These are phyloP conservation scores for Rhingia rostrata DNA, from an alignment of 2,888 invertebrate genomes.

Conservation along the genomic window DNA sequence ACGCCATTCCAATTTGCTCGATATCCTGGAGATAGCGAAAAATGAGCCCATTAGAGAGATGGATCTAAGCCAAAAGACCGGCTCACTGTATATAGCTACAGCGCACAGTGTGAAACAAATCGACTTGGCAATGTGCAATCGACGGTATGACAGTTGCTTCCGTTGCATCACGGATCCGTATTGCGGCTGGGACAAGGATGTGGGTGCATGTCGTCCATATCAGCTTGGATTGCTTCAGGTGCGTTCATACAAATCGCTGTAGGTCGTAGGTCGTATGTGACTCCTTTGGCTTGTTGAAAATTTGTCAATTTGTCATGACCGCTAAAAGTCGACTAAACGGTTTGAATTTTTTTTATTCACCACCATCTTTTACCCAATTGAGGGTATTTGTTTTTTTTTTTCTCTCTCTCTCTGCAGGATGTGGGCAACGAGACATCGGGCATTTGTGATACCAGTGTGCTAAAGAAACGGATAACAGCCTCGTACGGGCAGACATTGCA, in stretches of 20 bases:
- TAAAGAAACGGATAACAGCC: constrained; percentile 93
- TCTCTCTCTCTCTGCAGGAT: constrained; percentile 91
- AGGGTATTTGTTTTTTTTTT: constrained; percentile 30
- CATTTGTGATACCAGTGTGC: constrained; percentile 94
- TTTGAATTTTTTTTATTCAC: constrained; percentile 39
- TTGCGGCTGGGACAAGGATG: constrained; percentile 97
- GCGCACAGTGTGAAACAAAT: constrained; percentile 95
- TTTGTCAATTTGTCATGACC: constrained; percentile 67
- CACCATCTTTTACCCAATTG: constrained; percentile 36
- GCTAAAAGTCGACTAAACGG: constrained; percentile 70
- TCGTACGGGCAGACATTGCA: constrained; percentile 97
- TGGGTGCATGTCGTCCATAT: constrained; percentile 93
- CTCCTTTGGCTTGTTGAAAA: constrained; percentile 40
- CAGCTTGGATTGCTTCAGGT: constrained; percentile 88
- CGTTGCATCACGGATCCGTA: constrained; percentile 97
- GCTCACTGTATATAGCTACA: constrained; percentile 94
- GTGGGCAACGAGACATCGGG: constrained; percentile 95
- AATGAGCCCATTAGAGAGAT: constrained; percentile 94
- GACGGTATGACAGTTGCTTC: constrained; percentile 95
- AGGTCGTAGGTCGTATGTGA: background rate
- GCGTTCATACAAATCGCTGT: constrained; percentile 54
- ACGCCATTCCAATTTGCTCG: constrained; percentile 92
- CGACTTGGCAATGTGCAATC: constrained; percentile 93
- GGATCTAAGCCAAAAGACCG: constrained; percentile 93
- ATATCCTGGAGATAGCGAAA: constrained; percentile 95